Evolutionary conservation across 2,888 invertebrate species (phyloP).

Genomic region (Branchipolynoe longqiensis): DNA sequence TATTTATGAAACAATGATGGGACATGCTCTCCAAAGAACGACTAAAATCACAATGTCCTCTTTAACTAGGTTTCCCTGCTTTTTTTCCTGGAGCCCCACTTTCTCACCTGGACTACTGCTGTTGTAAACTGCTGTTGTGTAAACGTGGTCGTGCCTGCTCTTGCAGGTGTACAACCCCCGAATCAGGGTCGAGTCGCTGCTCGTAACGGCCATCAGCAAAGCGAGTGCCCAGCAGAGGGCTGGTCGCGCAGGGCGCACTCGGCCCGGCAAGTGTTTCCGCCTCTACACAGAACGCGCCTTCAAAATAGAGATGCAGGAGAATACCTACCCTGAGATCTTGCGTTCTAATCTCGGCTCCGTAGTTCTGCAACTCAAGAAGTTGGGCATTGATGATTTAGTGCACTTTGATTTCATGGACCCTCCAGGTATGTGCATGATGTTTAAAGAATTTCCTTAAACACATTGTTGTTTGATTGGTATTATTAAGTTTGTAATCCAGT

Average conservation of each 20-base stretch:
- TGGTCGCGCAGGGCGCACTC: constrained; percentile 98
- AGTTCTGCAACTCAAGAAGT: constrained; percentile 98
- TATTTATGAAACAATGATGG: too few relatives aligned
- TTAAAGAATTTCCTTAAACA: too few relatives aligned
- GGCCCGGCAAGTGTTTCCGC: constrained; percentile 97
- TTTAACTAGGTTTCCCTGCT: too few relatives aligned
- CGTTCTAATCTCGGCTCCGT: constrained; percentile 97
- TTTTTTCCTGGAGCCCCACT: too few relatives aligned
- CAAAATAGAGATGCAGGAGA: constrained; percentile 98
- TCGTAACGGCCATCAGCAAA: constrained; percentile 99
- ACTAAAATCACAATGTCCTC: too few relatives aligned
- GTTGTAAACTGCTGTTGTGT: too few relatives aligned
- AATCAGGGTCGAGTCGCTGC: constrained; percentile 95
- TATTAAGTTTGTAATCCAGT: background rate
- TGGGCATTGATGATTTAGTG: constrained; percentile 98
- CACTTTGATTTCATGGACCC: constrained; percentile 99
- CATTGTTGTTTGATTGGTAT: background rate
- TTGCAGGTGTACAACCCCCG: constrained; percentile 90
- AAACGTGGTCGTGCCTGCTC: too few relatives aligned
- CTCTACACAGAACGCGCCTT: constrained; percentile 90
- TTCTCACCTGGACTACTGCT: too few relatives aligned
- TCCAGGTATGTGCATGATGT: constrained; percentile 84
- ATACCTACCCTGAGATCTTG: constrained; percentile 97
- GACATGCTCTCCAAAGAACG: too few relatives aligned
- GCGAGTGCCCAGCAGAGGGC: constrained; percentile 99